Conservation (phyloP, 2,888 invertebrate species). For the Sinotaia quadrata region DNA sequence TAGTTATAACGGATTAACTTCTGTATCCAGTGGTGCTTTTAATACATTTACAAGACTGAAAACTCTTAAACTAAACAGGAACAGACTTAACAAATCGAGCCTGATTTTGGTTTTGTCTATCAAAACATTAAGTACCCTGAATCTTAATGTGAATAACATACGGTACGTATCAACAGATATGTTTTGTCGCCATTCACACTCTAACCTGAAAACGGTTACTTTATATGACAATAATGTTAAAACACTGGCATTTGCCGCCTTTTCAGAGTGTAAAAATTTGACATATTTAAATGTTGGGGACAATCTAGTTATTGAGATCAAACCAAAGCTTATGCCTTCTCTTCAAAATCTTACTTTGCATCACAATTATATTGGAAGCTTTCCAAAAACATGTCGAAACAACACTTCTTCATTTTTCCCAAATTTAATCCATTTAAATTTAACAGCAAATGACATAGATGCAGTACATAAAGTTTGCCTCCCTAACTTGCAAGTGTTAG, state of each 20-base stretch:
- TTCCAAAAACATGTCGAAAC: constrained; percentile 25
- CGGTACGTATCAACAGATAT: constrained; percentile 6
- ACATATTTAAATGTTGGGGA: constrained; percentile 2
- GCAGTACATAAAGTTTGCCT: too few species aligned
- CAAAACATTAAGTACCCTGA: constrained; percentile 11
- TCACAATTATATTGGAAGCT: constrained; percentile 18
- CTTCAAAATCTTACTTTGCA: constrained; percentile 13
- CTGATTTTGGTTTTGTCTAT: constrained; percentile 11
- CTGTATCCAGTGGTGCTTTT: constrained; percentile 2
- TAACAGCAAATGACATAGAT: too few species aligned
- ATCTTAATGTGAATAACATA: constrained; percentile 5
- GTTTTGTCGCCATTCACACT: constrained; percentile 2
- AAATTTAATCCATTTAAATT: too few species aligned
- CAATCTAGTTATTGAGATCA: background rate
- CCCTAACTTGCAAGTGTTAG: too few species aligned
- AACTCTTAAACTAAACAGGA: background rate
- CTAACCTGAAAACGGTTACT: constrained; percentile 1
- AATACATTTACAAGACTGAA: background rate
- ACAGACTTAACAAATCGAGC: constrained; percentile 1
- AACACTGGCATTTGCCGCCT: constrained; percentile 3
- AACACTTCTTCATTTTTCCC: constrained; percentile 7
- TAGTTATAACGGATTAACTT: constrained; percentile 1
- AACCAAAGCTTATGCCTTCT: background rate
- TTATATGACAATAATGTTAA: constrained; percentile 19
- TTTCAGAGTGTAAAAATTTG: constrained; percentile 10